Evolutionary conservation across 2,888 invertebrate genomes (phyloP), one percentile per base, ranked within the genome.

Genomic region (Xestia sexstrigata): DNA sequence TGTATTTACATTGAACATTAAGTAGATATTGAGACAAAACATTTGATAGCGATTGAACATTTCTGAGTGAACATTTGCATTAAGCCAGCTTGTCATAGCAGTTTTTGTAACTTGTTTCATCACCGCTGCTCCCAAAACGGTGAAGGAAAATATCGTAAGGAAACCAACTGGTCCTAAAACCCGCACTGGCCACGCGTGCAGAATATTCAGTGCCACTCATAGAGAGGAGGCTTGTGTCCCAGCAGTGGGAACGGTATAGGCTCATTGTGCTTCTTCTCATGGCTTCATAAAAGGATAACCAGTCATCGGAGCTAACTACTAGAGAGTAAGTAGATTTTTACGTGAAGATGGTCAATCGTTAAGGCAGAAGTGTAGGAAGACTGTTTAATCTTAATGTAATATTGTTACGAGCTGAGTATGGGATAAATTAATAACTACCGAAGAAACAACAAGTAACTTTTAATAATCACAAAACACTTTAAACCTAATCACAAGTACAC

Each of bases 1-100:
- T 77, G 30, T 69, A 63, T 73, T 60, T 45, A 55, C 17, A 68
- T 58, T 76, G 63, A 84, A 77, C 66, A 81, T 65, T 60, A 42
- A 70, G 23, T 77, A 45, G 30, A 52, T 58, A 78, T 69, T 74
- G 70, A 63, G 70, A 70, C 55, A 68, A 80, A 67, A 70, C 11
- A 70, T 70, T 65, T 42, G 4, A n/a, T 1, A 42, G 42, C 42
- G 65, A 65, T 65, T 65, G 15, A 30, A 8, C 20, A 60, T 52
- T 30, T 0, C 20, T 30, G 30, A 60, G 17, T 30, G 30, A 42
- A 42, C 42, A 65, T 65, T 65, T 65, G 65, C 8, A 15, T n/a
- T 9, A 39, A 63, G 13, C 11, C 1, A 7, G 15, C n/a, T 65
- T 42, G 15, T 9, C 23, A 20, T 11, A 63, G 11, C 23, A 7